A percentile compares a stretch with the other conserved stretches of the same genome.
phyloP scores from a whole-genome alignment of 2,113 vertebrate species.

The Archilochus colubris region DNA sequence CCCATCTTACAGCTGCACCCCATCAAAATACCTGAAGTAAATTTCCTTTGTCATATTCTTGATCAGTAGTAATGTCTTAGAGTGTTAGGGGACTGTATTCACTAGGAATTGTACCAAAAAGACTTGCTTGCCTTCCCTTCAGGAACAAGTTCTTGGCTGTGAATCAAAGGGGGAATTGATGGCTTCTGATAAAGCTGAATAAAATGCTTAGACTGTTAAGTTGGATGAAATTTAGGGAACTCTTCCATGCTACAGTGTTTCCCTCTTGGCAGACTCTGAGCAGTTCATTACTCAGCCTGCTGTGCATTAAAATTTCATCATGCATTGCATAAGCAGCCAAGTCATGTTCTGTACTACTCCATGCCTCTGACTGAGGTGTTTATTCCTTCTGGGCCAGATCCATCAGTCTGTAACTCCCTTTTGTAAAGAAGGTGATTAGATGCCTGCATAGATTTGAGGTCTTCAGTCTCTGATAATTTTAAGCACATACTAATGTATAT shows the following conservation, averaged over 20 bases:
- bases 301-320: background rate
- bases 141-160: background rate
- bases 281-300: background rate
- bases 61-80: background rate
- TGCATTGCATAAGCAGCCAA: background rate
- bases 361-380: background rate
- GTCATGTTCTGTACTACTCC: background rate
- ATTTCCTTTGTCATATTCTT: background rate
- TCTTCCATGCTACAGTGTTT: background rate
- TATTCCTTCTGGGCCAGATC: background rate
- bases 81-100: background rate
- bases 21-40: background rate
- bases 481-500: background rate
- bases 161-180: background rate
- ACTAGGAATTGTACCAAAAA: background rate
- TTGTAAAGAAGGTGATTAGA: background rate
- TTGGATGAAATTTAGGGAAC: background rate
- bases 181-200: background rate
- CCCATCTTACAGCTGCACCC: background rate
- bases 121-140: background rate
- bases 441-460: background rate
- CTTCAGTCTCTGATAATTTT: background rate
- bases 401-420: background rate
- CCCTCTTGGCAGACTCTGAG: background rate
- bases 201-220: background rate